These are phyloP conservation scores for Platyura marginata DNA, from an alignment of 1,140 invertebrate genomes.

Conservation along the genomic window DNA sequence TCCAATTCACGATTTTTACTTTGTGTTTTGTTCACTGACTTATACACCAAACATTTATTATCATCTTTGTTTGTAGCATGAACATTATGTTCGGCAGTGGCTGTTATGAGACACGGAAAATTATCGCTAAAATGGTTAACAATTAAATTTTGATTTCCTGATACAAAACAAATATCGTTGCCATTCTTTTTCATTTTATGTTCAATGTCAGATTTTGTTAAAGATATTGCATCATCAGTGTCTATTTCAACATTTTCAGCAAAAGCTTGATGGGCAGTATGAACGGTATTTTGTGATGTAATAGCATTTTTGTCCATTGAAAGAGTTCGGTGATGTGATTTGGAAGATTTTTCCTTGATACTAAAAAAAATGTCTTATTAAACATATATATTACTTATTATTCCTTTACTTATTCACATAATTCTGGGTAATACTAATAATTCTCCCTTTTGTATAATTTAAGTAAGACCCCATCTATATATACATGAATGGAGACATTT, in stretches of 20 bases:
- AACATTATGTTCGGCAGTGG: not conserved
- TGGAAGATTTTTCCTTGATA: too few relatives aligned
- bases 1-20: constrained; percentile 18
- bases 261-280: constrained; percentile 20
- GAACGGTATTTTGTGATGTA: constrained; percentile 20
- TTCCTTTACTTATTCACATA: too few relatives aligned
- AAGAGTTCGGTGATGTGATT: too few relatives aligned
- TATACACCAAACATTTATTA: not conserved
- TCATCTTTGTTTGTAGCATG: not conserved
- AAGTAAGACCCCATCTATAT: too few relatives aligned
- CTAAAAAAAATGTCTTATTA: too few relatives aligned
- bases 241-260: too few relatives aligned
- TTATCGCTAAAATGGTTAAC: constrained; percentile 37
- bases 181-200: not conserved
- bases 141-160: constrained; percentile 30
- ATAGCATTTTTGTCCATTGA: constrained; percentile 11
- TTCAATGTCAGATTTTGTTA: not conserved
- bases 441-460: too few relatives aligned
- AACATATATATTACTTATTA: too few relatives aligned
- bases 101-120: constrained; percentile 18
- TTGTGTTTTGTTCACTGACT: not conserved
- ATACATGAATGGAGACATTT: too few relatives aligned
- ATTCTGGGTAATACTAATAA: too few relatives aligned
- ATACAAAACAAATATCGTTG: constrained; percentile 18
- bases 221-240: constrained; percentile 34